Conservation (phyloP, 35 echinoderm and acorn worm species). For the Holothuria glaberrima region DNA sequence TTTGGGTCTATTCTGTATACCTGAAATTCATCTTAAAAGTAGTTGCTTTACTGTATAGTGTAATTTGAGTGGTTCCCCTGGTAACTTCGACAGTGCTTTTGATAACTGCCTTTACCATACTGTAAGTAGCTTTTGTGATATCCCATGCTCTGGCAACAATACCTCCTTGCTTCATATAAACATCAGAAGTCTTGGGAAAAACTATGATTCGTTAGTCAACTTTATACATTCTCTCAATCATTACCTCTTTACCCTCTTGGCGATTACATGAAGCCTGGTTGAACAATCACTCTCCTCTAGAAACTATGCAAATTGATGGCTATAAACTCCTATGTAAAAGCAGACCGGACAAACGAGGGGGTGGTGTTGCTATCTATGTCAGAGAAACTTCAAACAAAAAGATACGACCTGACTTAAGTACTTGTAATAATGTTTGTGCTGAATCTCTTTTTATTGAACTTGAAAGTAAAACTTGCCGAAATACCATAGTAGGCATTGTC, state of each 20-base stretch:
- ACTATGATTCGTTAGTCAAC: neutral
- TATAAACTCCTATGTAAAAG: conserved; percentile 7
- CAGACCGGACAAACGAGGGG: neutral
- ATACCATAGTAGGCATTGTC: neutral
- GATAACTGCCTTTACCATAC: conserved; percentile 1
- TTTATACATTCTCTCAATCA: conserved; percentile 28
- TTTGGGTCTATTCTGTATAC: neutral
- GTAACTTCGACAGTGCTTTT: neutral
- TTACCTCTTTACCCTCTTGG: conserved; percentile 15
- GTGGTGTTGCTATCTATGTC: conserved; percentile 2
- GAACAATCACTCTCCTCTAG: neutral
- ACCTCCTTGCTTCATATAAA: conserved; percentile 13
- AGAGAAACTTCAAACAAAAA: neutral
- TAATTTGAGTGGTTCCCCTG: neutral
- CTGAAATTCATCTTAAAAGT: conserved; percentile 1
- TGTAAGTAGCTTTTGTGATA: neutral
- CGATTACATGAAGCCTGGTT: conserved; percentile 7
- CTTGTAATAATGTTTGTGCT: neutral
- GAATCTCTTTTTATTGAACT: conserved; percentile 30
- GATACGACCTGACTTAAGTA: conserved; percentile 13
- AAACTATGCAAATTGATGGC: neutral
- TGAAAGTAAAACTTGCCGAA: neutral
- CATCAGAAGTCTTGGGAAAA: conserved; percentile 23
- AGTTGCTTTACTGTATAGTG: neutral
- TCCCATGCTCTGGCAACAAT: neutral